Evolutionary conservation across 37 sponge, comb jelly and placozoan genomes (phyloP).

Genomic region (Cladorhizidae sp.): DNA sequence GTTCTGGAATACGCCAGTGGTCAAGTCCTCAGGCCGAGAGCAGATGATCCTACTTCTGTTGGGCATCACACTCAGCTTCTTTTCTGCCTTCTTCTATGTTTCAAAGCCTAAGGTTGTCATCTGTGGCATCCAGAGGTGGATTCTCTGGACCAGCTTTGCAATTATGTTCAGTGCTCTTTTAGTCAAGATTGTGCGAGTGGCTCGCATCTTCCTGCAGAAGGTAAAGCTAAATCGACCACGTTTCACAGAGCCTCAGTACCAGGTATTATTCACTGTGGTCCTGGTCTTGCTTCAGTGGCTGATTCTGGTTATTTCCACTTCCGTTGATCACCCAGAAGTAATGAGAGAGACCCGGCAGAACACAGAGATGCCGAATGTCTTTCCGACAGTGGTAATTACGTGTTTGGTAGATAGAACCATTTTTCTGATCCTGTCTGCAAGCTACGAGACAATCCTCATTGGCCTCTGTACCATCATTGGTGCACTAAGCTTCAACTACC

Average conservation of each 20-base stretch:
- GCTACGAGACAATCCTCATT: slow-evolving; percentile 59
- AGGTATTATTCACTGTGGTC: slow-evolving; percentile 63
- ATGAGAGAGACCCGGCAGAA: neutral
- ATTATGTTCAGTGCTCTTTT: slow-evolving; percentile 77
- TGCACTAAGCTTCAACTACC: slow-evolving; percentile 60
- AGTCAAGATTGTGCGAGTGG: slow-evolving; percentile 80
- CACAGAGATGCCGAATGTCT: neutral
- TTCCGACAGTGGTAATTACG: slow-evolving; percentile 48
- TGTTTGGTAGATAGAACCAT: slow-evolving; percentile 26
- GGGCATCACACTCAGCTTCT: slow-evolving; percentile 64
- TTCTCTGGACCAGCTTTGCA: slow-evolving; percentile 70
- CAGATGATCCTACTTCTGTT: slow-evolving; percentile 61
- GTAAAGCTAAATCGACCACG: slow-evolving; percentile 23
- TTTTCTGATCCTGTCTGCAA: slow-evolving; percentile 35
- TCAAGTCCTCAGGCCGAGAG: slow-evolving; percentile 85
- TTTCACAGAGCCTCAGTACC: slow-evolving; percentile 62
- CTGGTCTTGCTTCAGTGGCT: slow-evolving; percentile 48
- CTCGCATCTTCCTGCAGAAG: slow-evolving; percentile 62
- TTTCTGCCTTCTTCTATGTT: slow-evolving; percentile 53
- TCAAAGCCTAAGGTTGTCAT: slow-evolving; percentile 28
- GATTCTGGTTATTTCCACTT: slow-evolving; percentile 35
- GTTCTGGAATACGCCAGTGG: slow-evolving; percentile 66
- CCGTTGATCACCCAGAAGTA: slow-evolving; percentile 15
- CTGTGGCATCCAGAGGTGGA: slow-evolving; percentile 63
- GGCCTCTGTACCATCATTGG: slow-evolving; percentile 59